Evolutionary conservation across 2,113 vertebrate genomes (phyloP).

Genomic region (Coturnix japonica): DNA sequence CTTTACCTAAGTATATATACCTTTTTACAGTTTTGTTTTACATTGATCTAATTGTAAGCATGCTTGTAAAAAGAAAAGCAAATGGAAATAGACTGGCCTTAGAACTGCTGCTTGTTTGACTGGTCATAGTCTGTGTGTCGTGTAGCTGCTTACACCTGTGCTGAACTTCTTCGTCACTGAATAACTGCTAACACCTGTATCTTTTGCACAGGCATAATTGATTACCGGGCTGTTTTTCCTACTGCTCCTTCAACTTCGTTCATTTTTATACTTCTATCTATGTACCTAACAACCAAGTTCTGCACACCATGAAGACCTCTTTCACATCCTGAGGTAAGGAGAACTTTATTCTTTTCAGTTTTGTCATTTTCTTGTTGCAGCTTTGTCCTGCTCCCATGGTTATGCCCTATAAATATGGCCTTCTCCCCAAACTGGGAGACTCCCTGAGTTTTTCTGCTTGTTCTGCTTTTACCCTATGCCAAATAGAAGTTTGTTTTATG

Average conservation of each 20-base stretch:
- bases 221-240: neutral
- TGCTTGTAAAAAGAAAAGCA: neutral
- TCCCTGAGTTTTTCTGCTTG: neutral
- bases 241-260: neutral
- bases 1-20: neutral
- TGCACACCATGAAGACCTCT: neutral
- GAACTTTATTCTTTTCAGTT: neutral
- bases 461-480: neutral
- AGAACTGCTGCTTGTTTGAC: neutral
- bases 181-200: neutral
- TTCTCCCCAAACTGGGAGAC: neutral
- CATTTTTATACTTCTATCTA: neutral
- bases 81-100: neutral
- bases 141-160: neutral
- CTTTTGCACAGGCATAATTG: neutral
- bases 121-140: neutral
- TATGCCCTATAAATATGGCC: neutral
- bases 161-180: neutral
- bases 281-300: neutral
- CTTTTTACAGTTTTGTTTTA: neutral
- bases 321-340: neutral
- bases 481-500: neutral
- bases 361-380: neutral
- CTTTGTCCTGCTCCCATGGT: neutral
- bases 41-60: neutral